Conservation (phyloP, 1,140 invertebrate species). For the Acarapis woodi region DNA sequence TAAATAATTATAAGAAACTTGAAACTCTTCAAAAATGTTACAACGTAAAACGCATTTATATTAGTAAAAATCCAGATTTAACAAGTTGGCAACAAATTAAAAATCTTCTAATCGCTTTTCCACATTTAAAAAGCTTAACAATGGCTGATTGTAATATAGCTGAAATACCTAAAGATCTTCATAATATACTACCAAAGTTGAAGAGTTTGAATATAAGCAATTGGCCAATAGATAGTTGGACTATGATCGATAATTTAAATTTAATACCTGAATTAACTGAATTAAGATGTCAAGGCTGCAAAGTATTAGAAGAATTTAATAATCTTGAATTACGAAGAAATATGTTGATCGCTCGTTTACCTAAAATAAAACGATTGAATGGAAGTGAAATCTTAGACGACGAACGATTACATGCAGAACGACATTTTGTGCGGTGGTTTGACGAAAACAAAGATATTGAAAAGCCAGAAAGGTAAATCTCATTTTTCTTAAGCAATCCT, state of each 20-base stretch:
- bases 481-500: background rate
- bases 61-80: conserved; percentile 31
- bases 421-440: conserved; percentile 67
- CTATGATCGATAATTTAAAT: conserved; percentile 50
- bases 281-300: conserved; percentile 34
- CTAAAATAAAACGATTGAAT: conserved; percentile 51
- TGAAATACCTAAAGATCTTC: conserved; percentile 20
- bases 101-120: conserved; percentile 42
- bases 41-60: conserved; percentile 31
- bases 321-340: conserved; percentile 36
- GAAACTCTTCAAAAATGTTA: conserved; percentile 26
- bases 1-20: conserved; percentile 42
- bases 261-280: conserved; percentile 48
- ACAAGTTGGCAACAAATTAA: conserved; percentile 45
- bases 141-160: conserved; percentile 52
- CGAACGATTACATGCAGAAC: conserved; percentile 65
- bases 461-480: conserved; percentile 12
- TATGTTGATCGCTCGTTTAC: conserved; percentile 51
- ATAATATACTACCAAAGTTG: conserved; percentile 27
- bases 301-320: conserved; percentile 25
- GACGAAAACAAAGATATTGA: conserved; percentile 27
- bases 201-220: conserved; percentile 54
- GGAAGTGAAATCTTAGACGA: conserved; percentile 48
- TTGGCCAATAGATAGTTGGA: conserved; percentile 46
- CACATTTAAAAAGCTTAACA: conserved; percentile 45